Percentiles rank a stretch among this genome's conserved stretches.
phyloP scores from a whole-genome alignment of 2,113 vertebrate species.

The Calonectris borealis region DNA sequence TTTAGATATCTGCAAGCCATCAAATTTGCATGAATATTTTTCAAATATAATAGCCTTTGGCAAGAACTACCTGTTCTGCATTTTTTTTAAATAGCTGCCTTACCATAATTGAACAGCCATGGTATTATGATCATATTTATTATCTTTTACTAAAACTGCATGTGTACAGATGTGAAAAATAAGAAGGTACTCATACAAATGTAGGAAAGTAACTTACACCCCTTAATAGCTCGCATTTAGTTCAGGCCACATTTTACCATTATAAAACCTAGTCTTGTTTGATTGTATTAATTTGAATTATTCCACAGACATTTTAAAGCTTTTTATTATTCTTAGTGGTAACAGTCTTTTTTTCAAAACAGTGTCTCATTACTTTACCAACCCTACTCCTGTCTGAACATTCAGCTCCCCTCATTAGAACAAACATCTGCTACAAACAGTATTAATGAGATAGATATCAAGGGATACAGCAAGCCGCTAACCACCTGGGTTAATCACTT shows the following conservation, averaged over 20 bases:
- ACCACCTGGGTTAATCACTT: constrained; percentile 63
- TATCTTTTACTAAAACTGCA: not conserved
- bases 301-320: constrained; percentile 41
- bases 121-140: not conserved
- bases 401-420: constrained; percentile 68
- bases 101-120: not conserved
- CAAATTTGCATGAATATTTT: not conserved
- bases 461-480: constrained; percentile 56
- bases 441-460: constrained; percentile 68
- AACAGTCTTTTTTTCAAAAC: not conserved
- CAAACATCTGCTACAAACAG: constrained; percentile 71
- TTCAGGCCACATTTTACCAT: constrained; percentile 3
- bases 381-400: constrained; percentile 57
- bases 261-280: constrained; percentile 3
- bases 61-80: constrained; percentile 24
- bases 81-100: not conserved
- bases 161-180: not conserved
- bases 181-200: not conserved
- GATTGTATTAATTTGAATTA: constrained; percentile 46
- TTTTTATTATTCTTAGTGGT: constrained; percentile 57
- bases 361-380: constrained; percentile 47
- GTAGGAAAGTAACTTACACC: not conserved
- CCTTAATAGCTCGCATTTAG: not conserved
- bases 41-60: constrained; percentile 16
- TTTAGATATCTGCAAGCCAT: not conserved